Conservation (phyloP, 2,888 invertebrate species). For the Lymantria dispar region DNA sequence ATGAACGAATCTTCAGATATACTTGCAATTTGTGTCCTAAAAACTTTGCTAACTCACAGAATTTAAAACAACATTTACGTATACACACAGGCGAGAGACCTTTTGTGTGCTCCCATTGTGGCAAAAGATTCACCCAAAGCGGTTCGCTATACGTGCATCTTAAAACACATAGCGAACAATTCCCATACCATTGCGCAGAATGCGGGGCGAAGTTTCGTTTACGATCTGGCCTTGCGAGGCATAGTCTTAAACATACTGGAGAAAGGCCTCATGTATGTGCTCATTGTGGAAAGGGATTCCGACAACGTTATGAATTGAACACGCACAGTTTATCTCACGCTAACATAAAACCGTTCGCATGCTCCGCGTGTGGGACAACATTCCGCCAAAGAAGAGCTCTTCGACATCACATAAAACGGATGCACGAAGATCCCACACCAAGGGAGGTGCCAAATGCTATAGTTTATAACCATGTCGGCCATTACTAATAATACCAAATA, state of each 20-base stretch:
- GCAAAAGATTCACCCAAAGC: conserved; percentile 85
- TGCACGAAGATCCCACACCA: conserved; percentile 44
- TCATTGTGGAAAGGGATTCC: conserved; percentile 80
- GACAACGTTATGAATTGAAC: conserved; percentile 82
- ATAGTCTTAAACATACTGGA: conserved; percentile 83
- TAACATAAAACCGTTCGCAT: conserved; percentile 79
- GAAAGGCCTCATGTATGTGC: conserved; percentile 83
- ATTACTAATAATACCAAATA: conserved; percentile 10
- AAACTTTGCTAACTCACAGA: conserved; percentile 83
- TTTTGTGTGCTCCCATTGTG: conserved; percentile 82
- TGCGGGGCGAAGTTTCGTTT: conserved; percentile 84
- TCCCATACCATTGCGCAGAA: conserved; percentile 81
- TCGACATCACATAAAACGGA: conserved; percentile 69
- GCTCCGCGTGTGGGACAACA: conserved; percentile 77
- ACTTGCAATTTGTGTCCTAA: conserved; percentile 80
- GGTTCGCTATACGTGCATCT: conserved; percentile 85
- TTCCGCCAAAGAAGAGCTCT: conserved; percentile 72
- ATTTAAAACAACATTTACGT: conserved; percentile 82
- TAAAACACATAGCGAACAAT: conserved; percentile 80
- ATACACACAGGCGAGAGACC: conserved; percentile 84
- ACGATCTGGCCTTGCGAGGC: conserved; percentile 79
- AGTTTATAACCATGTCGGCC: conserved; percentile 9
- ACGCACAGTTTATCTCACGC: conserved; percentile 79
- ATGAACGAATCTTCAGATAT: conserved; percentile 83
- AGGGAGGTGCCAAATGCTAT: background rate